Evolutionary conservation across 2,888 invertebrate species (phyloP), one percentile per base, ranked within the genome.

Genomic region (Yponomeuta malinellus): DNA sequence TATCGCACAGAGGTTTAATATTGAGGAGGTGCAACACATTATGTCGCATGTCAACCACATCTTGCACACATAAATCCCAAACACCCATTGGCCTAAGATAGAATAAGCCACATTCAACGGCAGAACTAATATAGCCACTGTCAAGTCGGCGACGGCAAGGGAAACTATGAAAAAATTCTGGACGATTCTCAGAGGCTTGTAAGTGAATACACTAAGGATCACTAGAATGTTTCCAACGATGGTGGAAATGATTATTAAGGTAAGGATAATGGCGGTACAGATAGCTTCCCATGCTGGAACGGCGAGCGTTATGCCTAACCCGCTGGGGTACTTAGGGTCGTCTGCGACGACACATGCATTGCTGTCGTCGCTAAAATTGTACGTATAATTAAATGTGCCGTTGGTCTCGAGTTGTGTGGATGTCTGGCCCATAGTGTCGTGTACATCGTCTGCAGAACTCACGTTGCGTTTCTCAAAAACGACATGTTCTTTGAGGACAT

Each of bases 111-210:
- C 97, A 89, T 98, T 98, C 77, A 98, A 94, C 9, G 98, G 98
- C 90, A 98, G 94, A 67, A 98, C 98, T 73, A 98, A 92, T 73
- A 97, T 94, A 31, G 98, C 98, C 12, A 98, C 98, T 0, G 97
- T 97, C 73, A 98, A 92, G 87, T 98, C 98, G 4, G 98, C 98
- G 31, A 98, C 97, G 0, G 98, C 98, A 76, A 98, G 89, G 2
- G 98, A 98, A 0, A 98, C 98, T 78, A 98, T 97, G 90, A 98
- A 98, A 90, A 98, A 98, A 88, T 98, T 98, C 84, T 98, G 98
- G 48, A 98, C 98, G 77, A 97, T 98, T 74, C 98, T 93, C 70
- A 98, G 91, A 1, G 98, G 98, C 81, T 97, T 96, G 88, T 98
- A 97, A 1, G 97, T 98, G 89, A 98, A 98, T n/a, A 98, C 98